Percentiles rank a stretch among this genome's conserved stretches.
Conservation (phyloP, 2,113 vertebrate species). For the Eidolon helvum region DNA sequence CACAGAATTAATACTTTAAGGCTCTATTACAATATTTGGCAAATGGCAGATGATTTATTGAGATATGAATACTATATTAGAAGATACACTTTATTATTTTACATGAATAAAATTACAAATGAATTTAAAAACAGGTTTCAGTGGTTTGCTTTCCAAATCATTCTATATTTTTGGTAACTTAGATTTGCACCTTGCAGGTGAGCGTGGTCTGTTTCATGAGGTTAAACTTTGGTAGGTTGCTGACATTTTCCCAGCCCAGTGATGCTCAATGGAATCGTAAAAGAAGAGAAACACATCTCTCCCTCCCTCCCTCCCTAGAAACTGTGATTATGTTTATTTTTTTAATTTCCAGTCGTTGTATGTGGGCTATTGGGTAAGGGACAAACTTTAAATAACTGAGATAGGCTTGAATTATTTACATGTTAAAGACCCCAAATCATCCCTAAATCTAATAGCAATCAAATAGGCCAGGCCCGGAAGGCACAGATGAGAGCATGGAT, state of each 20-base stretch:
- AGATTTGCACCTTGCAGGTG: background rate
- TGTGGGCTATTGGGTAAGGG: no score
- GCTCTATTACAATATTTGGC: background rate
- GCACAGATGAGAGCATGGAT: accelerated
- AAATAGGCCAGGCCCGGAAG: background rate
- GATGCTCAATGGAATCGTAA: background rate
- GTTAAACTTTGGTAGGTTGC: background rate
- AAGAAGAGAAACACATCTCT: background rate
- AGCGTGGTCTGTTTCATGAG: background rate
- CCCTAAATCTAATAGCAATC: no score
- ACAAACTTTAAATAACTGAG: background rate
- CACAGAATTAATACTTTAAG: no score
- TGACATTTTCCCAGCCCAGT: background rate
- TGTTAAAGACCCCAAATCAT: background rate
- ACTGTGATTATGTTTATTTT: no score
- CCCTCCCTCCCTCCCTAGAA: background rate
- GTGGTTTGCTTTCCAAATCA: background rate
- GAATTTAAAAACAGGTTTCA: background rate
- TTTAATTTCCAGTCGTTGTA: background rate
- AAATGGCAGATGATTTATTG: background rate
- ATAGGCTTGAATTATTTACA: background rate
- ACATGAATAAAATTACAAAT: background rate
- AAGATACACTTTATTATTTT: background rate
- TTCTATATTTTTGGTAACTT: background rate
- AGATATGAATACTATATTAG: background rate